A percentile compares a stretch with the other conserved stretches of the same genome.
phyloP scores from a whole-genome alignment of 2,113 vertebrate species.

The Notiomystis cincta region DNA sequence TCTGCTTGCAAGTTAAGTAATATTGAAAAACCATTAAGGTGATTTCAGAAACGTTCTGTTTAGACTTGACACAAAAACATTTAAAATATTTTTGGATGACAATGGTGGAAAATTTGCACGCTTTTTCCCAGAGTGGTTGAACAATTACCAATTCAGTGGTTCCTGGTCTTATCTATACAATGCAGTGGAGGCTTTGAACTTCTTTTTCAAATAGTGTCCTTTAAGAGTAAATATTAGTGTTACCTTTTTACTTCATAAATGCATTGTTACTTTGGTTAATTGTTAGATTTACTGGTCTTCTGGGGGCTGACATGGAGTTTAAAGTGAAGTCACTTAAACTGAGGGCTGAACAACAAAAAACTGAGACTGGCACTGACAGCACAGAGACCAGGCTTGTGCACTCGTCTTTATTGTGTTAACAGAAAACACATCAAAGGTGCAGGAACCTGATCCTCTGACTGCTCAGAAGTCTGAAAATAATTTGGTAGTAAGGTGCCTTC shows the following conservation, averaged over 20 bases:
- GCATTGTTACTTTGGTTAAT: neutral
- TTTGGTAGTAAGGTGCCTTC: neutral
- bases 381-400: neutral
- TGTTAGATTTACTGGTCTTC: neutral
- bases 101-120: neutral
- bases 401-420: neutral
- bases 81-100: constrained; percentile 34
- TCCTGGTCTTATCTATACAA: neutral
- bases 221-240: neutral
- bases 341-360: neutral
- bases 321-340: neutral
- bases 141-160: neutral
- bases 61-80: neutral
- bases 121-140: neutral
- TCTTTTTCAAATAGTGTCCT: neutral
- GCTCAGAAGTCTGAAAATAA: neutral
- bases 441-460: neutral
- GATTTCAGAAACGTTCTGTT: constrained; percentile 22
- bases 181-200: neutral
- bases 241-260: neutral
- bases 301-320: neutral
- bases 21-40: constrained; percentile 44
- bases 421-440: neutral
- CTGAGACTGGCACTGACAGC: neutral
- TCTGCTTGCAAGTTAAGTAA: neutral